Evolutionary conservation across 2,888 invertebrate genomes (phyloP).

Genomic region (Pollenia labialis): DNA sequence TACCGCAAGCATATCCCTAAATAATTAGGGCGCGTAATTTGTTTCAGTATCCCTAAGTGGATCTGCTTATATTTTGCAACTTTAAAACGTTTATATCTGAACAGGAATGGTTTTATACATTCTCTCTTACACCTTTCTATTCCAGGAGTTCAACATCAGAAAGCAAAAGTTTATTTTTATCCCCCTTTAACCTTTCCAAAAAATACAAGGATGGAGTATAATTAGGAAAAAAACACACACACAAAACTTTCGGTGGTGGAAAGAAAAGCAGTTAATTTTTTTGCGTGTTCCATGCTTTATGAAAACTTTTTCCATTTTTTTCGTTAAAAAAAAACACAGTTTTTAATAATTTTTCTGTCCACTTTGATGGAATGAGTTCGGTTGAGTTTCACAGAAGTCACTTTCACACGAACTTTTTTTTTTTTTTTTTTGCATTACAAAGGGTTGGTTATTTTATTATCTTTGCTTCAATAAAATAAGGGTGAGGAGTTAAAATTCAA

Average conservation of each 20-base stretch:
- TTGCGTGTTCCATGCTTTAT: slow-evolving; percentile 19
- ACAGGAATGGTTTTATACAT: too few relatives aligned
- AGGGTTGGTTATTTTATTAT: slow-evolving; percentile 56
- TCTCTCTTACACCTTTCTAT: too few relatives aligned
- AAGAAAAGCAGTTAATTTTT: slow-evolving; percentile 27
- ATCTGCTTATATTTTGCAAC: too few relatives aligned
- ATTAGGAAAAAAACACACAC: neutral
- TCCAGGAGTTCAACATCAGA: too few relatives aligned
- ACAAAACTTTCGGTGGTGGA: slow-evolving; percentile 31
- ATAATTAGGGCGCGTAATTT: too few relatives aligned
- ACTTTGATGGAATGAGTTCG: slow-evolving; percentile 32
- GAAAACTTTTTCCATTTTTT: slow-evolving; percentile 45
- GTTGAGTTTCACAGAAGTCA: slow-evolving; percentile 46
- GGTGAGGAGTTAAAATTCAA: slow-evolving; percentile 30
- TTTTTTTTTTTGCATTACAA: slow-evolving; percentile 37
- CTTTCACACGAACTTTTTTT: slow-evolving; percentile 56
- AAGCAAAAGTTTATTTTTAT: too few relatives aligned
- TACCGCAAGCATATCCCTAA: too few relatives aligned
- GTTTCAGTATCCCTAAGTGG: too few relatives aligned
- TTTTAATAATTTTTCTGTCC: slow-evolving; percentile 50
- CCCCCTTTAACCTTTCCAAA: neutral
- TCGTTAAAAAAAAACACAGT: neutral
- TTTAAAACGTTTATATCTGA: too few relatives aligned
- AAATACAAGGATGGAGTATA: neutral
- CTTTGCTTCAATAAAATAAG: slow-evolving; percentile 43